Evolutionary conservation across 2,113 vertebrate species (phyloP), one percentile per base, ranked within the genome.

Genomic region (Neogobius melanostomus): DNA sequence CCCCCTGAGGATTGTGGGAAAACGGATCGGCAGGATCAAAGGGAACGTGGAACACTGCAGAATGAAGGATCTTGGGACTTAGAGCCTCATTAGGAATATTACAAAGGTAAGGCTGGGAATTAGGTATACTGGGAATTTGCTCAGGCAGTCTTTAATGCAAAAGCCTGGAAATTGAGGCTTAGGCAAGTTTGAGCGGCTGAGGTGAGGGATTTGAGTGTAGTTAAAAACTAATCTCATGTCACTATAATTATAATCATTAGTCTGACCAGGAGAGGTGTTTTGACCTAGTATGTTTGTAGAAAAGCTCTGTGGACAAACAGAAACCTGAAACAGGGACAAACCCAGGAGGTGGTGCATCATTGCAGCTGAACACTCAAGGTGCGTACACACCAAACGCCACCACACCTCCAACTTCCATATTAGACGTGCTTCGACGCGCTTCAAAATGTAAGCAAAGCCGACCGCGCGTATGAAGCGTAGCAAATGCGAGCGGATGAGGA

Each of bases 81-180:
- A 90, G 73, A 69, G 84, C 71, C 89, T 90, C 90, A 90, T 91
- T 91, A 90, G 72, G 80, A 90, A 91, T 88, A 91, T 91, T 90
- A 91, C 81, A 79, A 86, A 89, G 87, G 85, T 91, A 89, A 90
- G 85, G 67, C 85, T 83, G 77, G 87, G 90, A 89, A 87, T 89
- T 84, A 87, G 76, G 61, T 81, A 83, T 63, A 21, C 85, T 80
- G 80, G 87, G 87, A 85, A 88, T 90, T 91, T 90, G 69, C 65
- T 62, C 77, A 67, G 82, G 90, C 84, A 77, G 85, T 74, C 83
- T 84, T 78, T 82, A 88, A 87, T 87, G 88, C 85, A 78, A 85
- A 89, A 87, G 85, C 77, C 83, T 74, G 85, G 83, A 81, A 86
- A 86, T 71, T 77, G 76, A 71, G 82, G 83, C 80, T 88, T 79